Evolutionary conservation across 2,888 invertebrate species (phyloP).

Genomic region (Oligia latruncula): DNA sequence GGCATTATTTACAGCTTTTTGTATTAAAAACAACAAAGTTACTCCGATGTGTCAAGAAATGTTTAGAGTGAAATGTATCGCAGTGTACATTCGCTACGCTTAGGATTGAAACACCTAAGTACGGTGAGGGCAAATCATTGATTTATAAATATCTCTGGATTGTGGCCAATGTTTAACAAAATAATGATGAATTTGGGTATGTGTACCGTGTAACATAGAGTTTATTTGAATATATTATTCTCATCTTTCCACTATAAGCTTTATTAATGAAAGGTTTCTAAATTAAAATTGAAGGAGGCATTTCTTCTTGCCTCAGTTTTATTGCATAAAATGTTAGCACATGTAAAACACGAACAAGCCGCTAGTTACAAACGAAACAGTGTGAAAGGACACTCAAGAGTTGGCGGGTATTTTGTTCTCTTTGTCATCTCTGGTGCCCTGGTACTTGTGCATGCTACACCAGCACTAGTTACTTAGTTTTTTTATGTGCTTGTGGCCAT

Average conservation of each 20-base stretch:
- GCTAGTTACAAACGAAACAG: slow-evolving; percentile 68
- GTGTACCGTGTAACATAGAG: background rate
- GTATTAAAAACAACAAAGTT: background rate
- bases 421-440: slow-evolving; percentile 79
- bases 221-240: background rate
- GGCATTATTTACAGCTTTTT: background rate
- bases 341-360: slow-evolving; percentile 39
- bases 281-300: background rate
- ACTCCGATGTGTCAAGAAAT: background rate
- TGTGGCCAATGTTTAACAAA: background rate
- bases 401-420: slow-evolving; percentile 72
- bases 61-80: background rate
- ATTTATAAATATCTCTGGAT: background rate
- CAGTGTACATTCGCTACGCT: background rate
- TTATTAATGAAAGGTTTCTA: background rate
- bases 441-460: slow-evolving; percentile 73
- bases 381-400: slow-evolving; percentile 80
- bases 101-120: background rate
- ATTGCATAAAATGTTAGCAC: slow-evolving; percentile 32
- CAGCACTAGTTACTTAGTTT: slow-evolving; percentile 69
- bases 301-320: slow-evolving; percentile 16
- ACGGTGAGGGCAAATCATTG: background rate
- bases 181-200: background rate
- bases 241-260: background rate
- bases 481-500: slow-evolving; percentile 70